These are phyloP conservation scores for Argyrosomus regius DNA, from an alignment of 2,797 vertebrate genomes.

Conservation along the genomic window DNA sequence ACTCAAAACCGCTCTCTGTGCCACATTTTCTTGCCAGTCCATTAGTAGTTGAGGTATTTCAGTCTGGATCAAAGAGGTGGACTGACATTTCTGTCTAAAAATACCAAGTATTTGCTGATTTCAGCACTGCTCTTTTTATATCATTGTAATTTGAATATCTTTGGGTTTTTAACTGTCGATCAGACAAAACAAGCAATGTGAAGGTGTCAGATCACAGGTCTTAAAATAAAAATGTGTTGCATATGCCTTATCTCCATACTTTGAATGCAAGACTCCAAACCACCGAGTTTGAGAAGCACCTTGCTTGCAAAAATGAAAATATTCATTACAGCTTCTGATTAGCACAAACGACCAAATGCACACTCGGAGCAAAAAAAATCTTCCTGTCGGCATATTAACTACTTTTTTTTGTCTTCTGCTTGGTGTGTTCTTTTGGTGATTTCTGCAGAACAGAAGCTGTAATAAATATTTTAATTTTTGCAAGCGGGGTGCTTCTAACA, in stretches of 20 bases:
- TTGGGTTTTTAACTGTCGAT: not conserved
- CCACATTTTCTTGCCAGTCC: not conserved
- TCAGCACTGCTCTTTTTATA: not conserved
- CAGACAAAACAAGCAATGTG: not conserved
- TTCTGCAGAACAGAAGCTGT: slow-evolving; percentile 8
- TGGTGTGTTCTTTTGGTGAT: slow-evolving; percentile 3
- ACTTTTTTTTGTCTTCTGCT: not conserved
- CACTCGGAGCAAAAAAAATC: not conserved
- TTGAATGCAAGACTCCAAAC: not conserved
- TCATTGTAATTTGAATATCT: not conserved
- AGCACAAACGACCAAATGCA: slow-evolving; percentile 6
- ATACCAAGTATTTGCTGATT: not conserved
- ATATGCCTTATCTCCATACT: not conserved
- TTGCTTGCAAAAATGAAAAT: not conserved
- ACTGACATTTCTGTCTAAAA: not conserved
- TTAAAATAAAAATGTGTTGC: not conserved
- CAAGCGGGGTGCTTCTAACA: not conserved
- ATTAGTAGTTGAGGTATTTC: not conserved
- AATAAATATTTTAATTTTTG: slow-evolving; percentile 1
- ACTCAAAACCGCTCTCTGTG: not conserved
- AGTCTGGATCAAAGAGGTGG: not conserved
- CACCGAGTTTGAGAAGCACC: not conserved
- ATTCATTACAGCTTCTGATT: not conserved
- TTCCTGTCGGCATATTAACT: not conserved
- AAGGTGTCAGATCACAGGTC: not conserved